Percentiles rank a stretch among this genome's conserved stretches.
Evolutionary conservation across 2,797 vertebrate genomes (phyloP).

Genomic region (Notamacropus eugenii): DNA sequence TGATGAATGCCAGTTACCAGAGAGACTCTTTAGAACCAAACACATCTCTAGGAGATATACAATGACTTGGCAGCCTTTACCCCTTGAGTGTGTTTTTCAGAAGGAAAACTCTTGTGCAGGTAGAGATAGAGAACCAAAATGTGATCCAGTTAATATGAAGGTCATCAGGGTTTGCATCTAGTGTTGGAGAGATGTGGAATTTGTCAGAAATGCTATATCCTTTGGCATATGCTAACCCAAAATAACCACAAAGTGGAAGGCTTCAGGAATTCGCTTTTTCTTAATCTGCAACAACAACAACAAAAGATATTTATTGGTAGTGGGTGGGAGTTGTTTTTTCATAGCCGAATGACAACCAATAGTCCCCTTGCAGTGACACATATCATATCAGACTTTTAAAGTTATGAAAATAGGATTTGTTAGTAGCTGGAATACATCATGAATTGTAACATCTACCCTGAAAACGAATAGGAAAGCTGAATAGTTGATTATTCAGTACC

Average conservation of each 20-base stretch:
- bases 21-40: constrained; percentile 29
- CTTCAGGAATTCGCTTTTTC: background rate
- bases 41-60: background rate
- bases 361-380: background rate
- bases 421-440: background rate
- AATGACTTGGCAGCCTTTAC: background rate
- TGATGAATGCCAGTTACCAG: background rate
- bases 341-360: background rate
- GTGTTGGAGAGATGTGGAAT: background rate
- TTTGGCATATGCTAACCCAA: background rate
- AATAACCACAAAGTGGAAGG: background rate
- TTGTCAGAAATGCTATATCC: background rate
- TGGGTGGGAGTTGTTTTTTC: background rate
- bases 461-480: background rate
- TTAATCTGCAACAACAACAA: background rate
- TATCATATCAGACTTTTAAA: background rate
- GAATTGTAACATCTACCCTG: background rate
- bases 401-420: background rate
- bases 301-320: background rate
- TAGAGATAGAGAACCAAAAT: background rate
- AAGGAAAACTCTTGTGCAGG: background rate
- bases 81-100: background rate
- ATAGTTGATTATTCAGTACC: background rate
- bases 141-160: background rate
- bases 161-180: background rate